These are phyloP conservation scores for Acanthosepion pharaonis DNA, from an alignment of 2,888 invertebrate genomes.

Conservation along the genomic window DNA sequence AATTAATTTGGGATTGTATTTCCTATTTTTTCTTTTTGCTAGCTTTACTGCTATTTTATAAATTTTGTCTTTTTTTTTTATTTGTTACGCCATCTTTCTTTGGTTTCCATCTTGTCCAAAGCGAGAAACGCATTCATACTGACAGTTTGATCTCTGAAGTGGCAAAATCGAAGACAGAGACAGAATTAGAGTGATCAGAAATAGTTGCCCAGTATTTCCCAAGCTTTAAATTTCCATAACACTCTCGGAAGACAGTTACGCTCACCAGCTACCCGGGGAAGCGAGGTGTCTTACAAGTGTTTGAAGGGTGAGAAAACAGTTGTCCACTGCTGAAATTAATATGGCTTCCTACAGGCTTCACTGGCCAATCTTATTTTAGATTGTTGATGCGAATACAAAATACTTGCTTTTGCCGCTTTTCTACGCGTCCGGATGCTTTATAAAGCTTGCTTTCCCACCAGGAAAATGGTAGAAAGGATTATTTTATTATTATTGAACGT, in stretches of 20 bases:
- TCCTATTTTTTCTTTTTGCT: not conserved
- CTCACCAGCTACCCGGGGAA: not conserved
- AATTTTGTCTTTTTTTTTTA: not conserved
- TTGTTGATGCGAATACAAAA: not conserved
- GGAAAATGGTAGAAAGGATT: not conserved
- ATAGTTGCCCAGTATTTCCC: not conserved
- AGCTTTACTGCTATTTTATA: too few species aligned
- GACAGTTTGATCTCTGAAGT: conserved; percentile 33
- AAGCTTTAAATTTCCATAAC: not conserved
- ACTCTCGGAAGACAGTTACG: not conserved
- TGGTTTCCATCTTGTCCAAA: not conserved
- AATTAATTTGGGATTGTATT: too few species aligned
- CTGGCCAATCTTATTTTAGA: not conserved
- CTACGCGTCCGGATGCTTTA: not conserved
- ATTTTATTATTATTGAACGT: not conserved
- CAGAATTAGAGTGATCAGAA: not conserved
- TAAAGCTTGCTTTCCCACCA: not conserved
- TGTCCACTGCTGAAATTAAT: not conserved
- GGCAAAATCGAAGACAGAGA: not conserved
- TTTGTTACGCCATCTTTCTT: not conserved
- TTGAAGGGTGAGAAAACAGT: conserved; percentile 20
- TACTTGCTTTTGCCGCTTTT: not conserved
- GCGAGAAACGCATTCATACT: not conserved
- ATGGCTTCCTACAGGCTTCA: not conserved
- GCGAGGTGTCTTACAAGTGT: not conserved